phyloP scores from a whole-genome alignment of 2,113 vertebrate species.

The Trachemys scripta region DNA sequence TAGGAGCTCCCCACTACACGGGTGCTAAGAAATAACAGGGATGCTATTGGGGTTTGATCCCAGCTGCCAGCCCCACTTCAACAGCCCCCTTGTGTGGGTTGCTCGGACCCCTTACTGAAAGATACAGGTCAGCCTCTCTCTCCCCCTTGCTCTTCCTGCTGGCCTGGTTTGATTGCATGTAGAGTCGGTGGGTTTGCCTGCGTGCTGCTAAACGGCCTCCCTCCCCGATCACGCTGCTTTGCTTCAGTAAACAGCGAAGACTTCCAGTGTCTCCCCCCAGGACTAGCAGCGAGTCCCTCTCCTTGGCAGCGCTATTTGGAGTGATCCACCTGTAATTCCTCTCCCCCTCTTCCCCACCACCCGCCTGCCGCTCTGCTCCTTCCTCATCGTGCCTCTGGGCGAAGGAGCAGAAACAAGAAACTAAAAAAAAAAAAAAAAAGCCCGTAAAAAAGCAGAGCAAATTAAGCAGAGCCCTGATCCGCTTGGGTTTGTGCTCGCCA shows the following conservation, averaged over 20 bases:
- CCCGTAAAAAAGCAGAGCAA: constrained; percentile 73
- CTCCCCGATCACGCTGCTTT: not conserved
- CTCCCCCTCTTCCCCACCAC: not conserved
- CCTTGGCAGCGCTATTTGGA: constrained; percentile 43
- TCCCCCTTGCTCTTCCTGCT: not conserved
- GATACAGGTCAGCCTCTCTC: not conserved
- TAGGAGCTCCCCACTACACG: no score
- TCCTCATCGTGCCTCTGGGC: constrained; percentile 4
- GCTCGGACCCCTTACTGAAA: accelerated
- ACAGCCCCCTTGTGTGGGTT: accelerated
- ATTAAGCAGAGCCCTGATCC: constrained; percentile 76
- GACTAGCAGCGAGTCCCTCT: not conserved
- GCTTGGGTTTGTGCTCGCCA: constrained; percentile 76
- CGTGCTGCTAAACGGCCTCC: not conserved
- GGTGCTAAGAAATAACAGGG: not conserved
- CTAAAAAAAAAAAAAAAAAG: constrained; percentile 19
- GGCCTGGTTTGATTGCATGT: not conserved
- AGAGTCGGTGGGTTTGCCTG: not conserved
- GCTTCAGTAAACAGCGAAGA: constrained; percentile 22
- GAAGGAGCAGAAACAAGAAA: constrained; percentile 47
- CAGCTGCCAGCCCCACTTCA: not conserved
- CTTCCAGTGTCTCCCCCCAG: not conserved
- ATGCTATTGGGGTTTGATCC: no score
- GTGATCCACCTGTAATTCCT: constrained; percentile 67
- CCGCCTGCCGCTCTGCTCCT: constrained; percentile 25